These are phyloP conservation scores for Glossophaga mutica DNA, from an alignment of 2,797 vertebrate genomes.

Conservation along the genomic window DNA sequence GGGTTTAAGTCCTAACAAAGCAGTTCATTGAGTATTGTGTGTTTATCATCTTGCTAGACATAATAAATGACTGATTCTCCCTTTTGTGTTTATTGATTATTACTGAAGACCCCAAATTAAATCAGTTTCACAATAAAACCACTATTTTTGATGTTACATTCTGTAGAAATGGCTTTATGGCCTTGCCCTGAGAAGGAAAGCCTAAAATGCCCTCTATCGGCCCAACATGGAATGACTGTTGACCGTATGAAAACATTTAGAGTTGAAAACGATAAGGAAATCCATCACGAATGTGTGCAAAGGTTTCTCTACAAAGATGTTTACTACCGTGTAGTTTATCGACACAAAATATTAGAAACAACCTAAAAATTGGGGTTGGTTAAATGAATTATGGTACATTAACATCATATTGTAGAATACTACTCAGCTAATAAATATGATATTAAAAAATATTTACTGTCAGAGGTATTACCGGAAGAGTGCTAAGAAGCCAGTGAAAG, in stretches of 20 bases:
- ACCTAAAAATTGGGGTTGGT: background rate
- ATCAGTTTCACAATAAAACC: background rate
- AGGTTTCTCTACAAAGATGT: background rate
- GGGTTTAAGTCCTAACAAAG: slow-evolving; percentile 22
- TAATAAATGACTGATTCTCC: background rate
- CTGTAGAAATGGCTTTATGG: background rate
- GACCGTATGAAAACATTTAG: background rate
- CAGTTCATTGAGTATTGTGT: background rate
- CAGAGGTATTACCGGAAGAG: slow-evolving; percentile 19
- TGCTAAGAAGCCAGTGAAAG: too few species aligned
- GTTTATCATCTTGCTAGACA: background rate
- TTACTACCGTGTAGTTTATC: background rate
- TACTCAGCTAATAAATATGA: background rate
- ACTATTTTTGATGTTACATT: background rate
- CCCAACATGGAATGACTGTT: background rate
- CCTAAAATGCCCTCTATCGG: slow-evolving; percentile 47
- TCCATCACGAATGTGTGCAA: background rate
- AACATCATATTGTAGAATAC: background rate
- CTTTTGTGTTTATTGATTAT: background rate
- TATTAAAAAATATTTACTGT: background rate
- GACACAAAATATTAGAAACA: background rate
- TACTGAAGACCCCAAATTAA: background rate
- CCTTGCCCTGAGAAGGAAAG: background rate
- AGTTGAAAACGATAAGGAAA: background rate
- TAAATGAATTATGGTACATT: background rate